Base-by-base conservation (phyloP, 1,140 invertebrate genomes). In the Parapsyche elsis region DNA sequence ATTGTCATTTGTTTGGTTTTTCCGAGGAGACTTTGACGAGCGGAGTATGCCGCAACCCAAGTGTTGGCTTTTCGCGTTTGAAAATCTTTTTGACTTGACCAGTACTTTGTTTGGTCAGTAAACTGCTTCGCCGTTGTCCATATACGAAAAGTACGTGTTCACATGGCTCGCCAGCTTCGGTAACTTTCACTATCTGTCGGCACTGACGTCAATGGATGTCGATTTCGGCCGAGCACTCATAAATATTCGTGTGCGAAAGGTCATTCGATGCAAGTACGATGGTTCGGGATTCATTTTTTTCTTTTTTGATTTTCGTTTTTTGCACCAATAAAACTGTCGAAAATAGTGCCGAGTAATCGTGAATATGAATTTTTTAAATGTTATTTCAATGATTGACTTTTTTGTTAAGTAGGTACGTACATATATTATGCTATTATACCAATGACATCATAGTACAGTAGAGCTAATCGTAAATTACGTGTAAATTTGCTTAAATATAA, bases 111-210 rank as follows among this genome's bases (percentile, higher is more conserved):
- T 46, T 74, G 53, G 26, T 46, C 73, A 75, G 23, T 21, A 26
- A 26, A 16, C 73, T 12, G 9, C 23, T 26, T 46, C 45, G 45
- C 30, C 16, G 24, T 5, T 75, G 73, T 75, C 73, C 73, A 75
- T 75, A 59, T 59, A 75, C 53, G 53, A 38, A 53, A 38, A 45
- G 44, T 67, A 26, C 24, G 53, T 21, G 44, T 57, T 75, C 19
- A 19, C 49, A 75, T 49, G 44, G 45, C 71, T 73, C 71, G 26
- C 44, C 71, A 5, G 21, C 71, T 46, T 26, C 7, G 46, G 23
- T 30, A 57, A 75, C 73, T 75, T 75, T 75, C 73, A 75, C 73
- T 75, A 75, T 53, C 71, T 46, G 53, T 57, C 24, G 73, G 7
- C 24, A 26, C 21, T 67, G 64, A 75, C 73, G 73, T 75, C 73